These are phyloP conservation scores for Proteles cristata DNA, from an alignment of 2,113 vertebrate genomes.

Conservation along the genomic window DNA sequence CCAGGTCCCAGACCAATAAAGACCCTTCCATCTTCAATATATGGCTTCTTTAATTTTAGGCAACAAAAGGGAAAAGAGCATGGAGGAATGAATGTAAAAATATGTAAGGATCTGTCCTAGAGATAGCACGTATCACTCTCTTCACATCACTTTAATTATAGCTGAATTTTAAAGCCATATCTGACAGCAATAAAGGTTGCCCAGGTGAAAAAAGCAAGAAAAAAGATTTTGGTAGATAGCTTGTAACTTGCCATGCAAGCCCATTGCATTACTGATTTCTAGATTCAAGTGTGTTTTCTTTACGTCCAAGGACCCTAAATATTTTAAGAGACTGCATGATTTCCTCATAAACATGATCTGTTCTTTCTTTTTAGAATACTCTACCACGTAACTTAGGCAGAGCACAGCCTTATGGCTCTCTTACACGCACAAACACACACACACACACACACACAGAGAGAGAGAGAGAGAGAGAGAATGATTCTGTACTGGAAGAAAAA, in stretches of 20 bases:
- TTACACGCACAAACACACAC: not conserved
- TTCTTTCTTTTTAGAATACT: not conserved
- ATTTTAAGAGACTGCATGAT: not conserved
- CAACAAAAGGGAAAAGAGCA: not conserved
- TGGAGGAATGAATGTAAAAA: accelerated
- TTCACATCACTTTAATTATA: not conserved
- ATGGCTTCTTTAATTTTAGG: not conserved
- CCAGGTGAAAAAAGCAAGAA: not conserved
- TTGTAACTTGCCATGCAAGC: not conserved
- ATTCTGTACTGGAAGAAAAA: not conserved
- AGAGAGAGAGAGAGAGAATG: not conserved
- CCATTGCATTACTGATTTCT: not conserved
- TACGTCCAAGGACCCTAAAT: not conserved
- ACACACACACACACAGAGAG: not conserved
- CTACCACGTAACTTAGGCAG: not conserved
- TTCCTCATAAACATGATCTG: not conserved
- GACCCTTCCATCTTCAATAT: not conserved
- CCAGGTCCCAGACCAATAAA: not conserved
- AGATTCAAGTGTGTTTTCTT: not conserved
- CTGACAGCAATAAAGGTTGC: not conserved
- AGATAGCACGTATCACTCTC: not conserved
- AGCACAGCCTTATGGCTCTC: not conserved
- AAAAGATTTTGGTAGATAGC: not conserved
- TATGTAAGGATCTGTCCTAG: not conserved
- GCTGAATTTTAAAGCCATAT: not conserved